Evolutionary conservation across 2,888 invertebrate species (phyloP), one percentile per base, ranked within the genome.

Genomic region (Heliconius ethilla): DNA sequence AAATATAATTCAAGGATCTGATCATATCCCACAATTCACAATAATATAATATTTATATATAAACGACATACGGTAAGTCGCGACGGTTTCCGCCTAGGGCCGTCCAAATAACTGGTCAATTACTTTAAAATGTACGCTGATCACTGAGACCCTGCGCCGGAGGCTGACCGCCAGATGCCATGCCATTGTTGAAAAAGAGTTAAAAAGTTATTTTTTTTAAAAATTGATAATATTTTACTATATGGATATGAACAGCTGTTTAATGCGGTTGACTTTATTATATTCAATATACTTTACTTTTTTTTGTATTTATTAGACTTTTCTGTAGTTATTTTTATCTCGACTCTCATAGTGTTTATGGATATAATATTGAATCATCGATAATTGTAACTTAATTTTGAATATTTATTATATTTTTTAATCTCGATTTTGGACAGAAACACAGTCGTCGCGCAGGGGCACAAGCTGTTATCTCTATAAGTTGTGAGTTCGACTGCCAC

Each of bases 91-190:
- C 55, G 92, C 93, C 93, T 87, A 82, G 87, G 92, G 93, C 92
- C 81, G 84, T 83, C 90, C 92, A 92, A 94, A 92, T 93, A 93
- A 90, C 86, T 79, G 85, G 83, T 87, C 92, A 92, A 94, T 94
- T 94, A 93, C 87, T 89, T 90, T 91, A 90, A 91, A 93, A 94
- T 90, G 91, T 88, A 88, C 86, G 88, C 87, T 93, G 93, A 94
- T 94, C 93, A 91, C 90, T 91, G 90, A 86, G 86, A 83, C 86
- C 84, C 81, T 83, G 81, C 79, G 89, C 90, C 89, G 82, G 86
- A 82, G 90, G 91, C 92, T 86, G 85, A 84, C 84, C 87, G 86
- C 87, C 92, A 92, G 92, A 92, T 93, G 91, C 91, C 88, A 82
- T 86, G 86, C 88, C 89, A 90, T 89, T 89, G 90, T 91, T 88